Percentiles rank a stretch among this genome's conserved stretches.
phyloP scores from a whole-genome alignment of 2,113 vertebrate genomes.

The Carassius gibelio region DNA sequence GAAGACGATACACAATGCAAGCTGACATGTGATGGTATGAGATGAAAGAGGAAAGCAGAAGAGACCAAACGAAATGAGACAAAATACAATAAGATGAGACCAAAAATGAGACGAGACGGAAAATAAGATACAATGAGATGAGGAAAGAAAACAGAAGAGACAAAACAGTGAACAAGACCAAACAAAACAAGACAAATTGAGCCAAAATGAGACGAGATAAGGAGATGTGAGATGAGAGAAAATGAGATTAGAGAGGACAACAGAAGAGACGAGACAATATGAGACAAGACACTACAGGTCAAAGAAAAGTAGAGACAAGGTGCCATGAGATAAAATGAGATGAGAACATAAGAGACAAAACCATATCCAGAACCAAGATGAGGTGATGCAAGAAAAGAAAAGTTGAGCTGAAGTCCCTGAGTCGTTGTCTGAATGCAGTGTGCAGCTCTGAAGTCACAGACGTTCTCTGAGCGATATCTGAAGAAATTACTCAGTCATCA shows the following conservation, averaged over 20 bases:
- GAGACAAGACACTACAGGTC: background rate
- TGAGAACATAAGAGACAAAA: background rate
- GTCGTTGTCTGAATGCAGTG: too few relatives aligned
- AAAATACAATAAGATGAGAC: background rate
- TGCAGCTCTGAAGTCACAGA: background rate
- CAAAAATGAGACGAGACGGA: background rate
- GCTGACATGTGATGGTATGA: too few relatives aligned
- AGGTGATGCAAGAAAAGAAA: background rate
- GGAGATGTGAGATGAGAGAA: background rate
- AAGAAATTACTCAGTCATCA: slow-evolving; percentile 7
- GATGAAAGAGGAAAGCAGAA: background rate
- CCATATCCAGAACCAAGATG: too few relatives aligned
- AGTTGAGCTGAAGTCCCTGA: background rate
- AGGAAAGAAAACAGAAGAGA: background rate
- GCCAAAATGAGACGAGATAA: background rate
- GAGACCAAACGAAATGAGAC: background rate
- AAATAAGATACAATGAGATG: background rate
- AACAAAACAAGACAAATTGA: background rate
- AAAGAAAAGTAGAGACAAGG: background rate
- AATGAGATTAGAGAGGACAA: too few relatives aligned
- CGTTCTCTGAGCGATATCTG: background rate
- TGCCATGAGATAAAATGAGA: background rate
- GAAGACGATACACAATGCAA: background rate
- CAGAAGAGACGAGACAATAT: too few relatives aligned
- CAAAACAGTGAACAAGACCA: background rate